Evolutionary conservation across 2,888 invertebrate genomes (phyloP).

Genomic region (Sceliomorpha sp.): DNA sequence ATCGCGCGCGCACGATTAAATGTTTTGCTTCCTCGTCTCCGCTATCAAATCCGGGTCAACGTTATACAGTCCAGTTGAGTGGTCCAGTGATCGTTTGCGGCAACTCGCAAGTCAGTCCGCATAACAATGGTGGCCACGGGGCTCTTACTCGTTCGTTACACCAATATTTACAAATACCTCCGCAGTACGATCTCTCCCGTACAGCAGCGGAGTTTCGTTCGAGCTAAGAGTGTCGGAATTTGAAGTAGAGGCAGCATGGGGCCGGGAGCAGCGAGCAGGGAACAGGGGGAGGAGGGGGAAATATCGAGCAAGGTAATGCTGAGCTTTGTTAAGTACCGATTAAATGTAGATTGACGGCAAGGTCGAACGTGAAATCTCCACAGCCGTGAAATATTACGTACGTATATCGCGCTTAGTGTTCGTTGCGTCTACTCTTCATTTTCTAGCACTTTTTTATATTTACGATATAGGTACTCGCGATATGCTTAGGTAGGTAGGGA

Average conservation of each 20-base stretch:
- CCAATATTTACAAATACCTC: slow-evolving; percentile 63
- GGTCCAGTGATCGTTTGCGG: slow-evolving; percentile 39
- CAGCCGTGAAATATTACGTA: slow-evolving; percentile 72
- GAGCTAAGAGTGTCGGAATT: too few species aligned
- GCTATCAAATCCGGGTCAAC: slow-evolving; percentile 57
- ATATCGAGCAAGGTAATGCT: slow-evolving; percentile 47
- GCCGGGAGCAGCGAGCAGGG: too few species aligned
- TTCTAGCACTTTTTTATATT: too few species aligned
- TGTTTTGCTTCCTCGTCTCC: slow-evolving; percentile 58
- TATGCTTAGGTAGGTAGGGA: too few species aligned
- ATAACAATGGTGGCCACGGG: slow-evolving; percentile 52
- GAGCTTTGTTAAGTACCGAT: slow-evolving; percentile 59
- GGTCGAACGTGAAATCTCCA: slow-evolving; percentile 73
- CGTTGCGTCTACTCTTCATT: slow-evolving; percentile 22
- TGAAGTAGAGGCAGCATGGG: too few species aligned
- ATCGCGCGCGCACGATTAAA: slow-evolving; percentile 32
- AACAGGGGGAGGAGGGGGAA: slow-evolving; percentile 10
- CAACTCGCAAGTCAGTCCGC: slow-evolving; percentile 53
- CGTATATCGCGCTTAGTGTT: slow-evolving; percentile 33
- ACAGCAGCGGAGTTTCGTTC: too few species aligned
- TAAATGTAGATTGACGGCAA: slow-evolving; percentile 65
- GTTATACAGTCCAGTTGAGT: slow-evolving; percentile 41
- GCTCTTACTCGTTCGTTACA: slow-evolving; percentile 58
- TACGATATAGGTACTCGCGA: too few species aligned
- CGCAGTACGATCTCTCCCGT: slow-evolving; percentile 40